phyloP scores from a whole-genome alignment of 2,113 vertebrate genomes.

The Brachyistius frenatus region DNA sequence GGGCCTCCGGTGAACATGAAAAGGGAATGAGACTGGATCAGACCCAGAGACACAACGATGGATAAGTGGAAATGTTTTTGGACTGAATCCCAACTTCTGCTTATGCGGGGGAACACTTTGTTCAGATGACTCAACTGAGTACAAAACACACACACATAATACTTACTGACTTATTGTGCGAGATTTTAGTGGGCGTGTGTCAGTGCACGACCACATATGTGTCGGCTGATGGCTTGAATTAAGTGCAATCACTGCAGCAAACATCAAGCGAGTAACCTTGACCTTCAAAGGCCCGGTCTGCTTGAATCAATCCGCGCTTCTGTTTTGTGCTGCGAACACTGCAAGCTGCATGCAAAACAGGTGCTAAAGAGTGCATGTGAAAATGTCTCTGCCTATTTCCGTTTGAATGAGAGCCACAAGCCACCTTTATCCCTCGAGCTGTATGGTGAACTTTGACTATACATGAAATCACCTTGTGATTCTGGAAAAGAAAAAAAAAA shows the following conservation, averaged over 20 bases:
- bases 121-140: slow-evolving; percentile 28
- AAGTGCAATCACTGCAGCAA: slow-evolving; percentile 55
- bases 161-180: slow-evolving; percentile 22
- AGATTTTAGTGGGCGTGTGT: slow-evolving; percentile 4
- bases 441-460: slow-evolving; percentile 2
- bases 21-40: slow-evolving; percentile 30
- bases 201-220: neutral
- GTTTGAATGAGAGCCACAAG: slow-evolving; percentile 33
- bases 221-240: slow-evolving; percentile 46
- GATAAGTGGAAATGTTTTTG: slow-evolving; percentile 35
- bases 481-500: neutral
- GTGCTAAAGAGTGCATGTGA: neutral
- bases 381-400: slow-evolving; percentile 41
- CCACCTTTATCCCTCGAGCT: slow-evolving; percentile 21
- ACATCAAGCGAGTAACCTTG: slow-evolving; percentile 31
- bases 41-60: slow-evolving; percentile 44
- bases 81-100: slow-evolving; percentile 32
- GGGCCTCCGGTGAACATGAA: slow-evolving; percentile 1
- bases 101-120: neutral
- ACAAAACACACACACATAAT: slow-evolving; percentile 28
- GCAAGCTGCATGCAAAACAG: slow-evolving; percentile 64
- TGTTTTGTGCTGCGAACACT: slow-evolving; percentile 25
- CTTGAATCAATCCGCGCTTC: slow-evolving; percentile 61
- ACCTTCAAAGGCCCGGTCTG: slow-evolving; percentile 38
- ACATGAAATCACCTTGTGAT: neutral